Evolutionary conservation across 2,113 vertebrate species (phyloP), one percentile per base, ranked within the genome.

Genomic region (Coptodon bakossiorum): DNA sequence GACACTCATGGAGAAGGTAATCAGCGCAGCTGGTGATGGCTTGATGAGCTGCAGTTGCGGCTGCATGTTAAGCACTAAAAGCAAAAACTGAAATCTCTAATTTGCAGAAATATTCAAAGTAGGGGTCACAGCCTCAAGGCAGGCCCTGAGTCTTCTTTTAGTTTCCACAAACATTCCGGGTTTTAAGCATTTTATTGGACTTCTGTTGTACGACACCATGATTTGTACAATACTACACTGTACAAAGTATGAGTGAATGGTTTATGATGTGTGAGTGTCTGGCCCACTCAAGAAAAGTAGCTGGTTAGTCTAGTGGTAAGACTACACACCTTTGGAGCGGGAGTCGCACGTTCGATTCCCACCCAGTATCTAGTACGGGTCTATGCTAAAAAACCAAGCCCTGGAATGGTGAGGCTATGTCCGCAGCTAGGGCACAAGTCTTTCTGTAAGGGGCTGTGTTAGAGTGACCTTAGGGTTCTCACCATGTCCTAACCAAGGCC

Each of bases 341-440:
- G 27, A 31, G 56, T 59, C 14, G 1, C 0, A 0, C 5, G 2
- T 61, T 61, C 1, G 27, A 31, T 31, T 31, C 27, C 57, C 5
- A 52, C 50, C 50, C 57, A 31, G 57, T 31, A 17, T 31, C 27
- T 61, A 31, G 57, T 1, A 31, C 8, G 8, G 17, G 57, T 31
- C 27, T 4, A 10, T 31, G 14, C 27, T 31, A 31, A 61, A 31
- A 57, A 17, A 61, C 5, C 17, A 52, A 19, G 17, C 17, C 14
- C 57, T 31, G 57, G 27, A 16, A 61, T 17, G 57, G 57, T 31
- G 57, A 61, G 14, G 5, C 27, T 31, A 0, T 31, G 57, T 4
- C 14, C 0, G 27, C 14, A 17, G 27, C 14, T 31, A 2, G 57
- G 4, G 27, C 27, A 17, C 57, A 3, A 61, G 27, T 5, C 0